These are phyloP conservation scores for Pseudochirops corinnae DNA, from an alignment of 2,797 vertebrate genomes.

Conservation along the genomic window DNA sequence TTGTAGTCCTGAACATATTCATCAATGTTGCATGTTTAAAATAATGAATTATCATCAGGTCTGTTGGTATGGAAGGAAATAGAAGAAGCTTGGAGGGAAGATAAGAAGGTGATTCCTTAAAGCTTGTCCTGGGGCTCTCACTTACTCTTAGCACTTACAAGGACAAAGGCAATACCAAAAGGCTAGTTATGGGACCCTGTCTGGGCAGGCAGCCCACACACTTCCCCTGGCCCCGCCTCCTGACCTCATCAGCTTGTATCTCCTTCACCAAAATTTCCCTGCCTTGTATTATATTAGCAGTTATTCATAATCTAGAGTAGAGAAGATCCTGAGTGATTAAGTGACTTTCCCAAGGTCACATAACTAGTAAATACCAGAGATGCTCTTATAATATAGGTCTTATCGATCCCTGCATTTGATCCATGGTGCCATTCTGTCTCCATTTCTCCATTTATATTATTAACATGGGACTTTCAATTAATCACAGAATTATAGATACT, in stretches of 20 bases:
- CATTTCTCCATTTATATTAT: not conserved
- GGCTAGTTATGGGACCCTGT: not conserved
- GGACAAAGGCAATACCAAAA: not conserved
- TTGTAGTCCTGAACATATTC: not conserved
- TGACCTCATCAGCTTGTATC: not conserved
- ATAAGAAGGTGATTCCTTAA: not conserved
- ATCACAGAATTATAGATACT: not conserved
- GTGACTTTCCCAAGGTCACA: not conserved
- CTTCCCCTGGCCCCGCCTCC: not conserved
- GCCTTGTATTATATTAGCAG: not conserved
- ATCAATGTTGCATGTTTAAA: not conserved
- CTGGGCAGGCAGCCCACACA: fast-evolving
- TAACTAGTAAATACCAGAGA: not conserved
- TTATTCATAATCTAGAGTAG: not conserved
- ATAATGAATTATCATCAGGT: not conserved
- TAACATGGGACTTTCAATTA: not conserved
- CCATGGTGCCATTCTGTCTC: not conserved
- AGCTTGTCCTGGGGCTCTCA: not conserved
- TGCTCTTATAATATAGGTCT: not conserved
- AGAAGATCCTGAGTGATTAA: not conserved
- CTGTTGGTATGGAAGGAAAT: not conserved
- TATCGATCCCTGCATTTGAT: not conserved
- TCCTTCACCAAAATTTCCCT: not conserved
- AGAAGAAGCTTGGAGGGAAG: not conserved
- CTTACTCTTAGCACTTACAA: not conserved